These are phyloP conservation scores for Crypturellus tataupa DNA, from an alignment of 2,797 vertebrate species.

Conservation along the genomic window DNA sequence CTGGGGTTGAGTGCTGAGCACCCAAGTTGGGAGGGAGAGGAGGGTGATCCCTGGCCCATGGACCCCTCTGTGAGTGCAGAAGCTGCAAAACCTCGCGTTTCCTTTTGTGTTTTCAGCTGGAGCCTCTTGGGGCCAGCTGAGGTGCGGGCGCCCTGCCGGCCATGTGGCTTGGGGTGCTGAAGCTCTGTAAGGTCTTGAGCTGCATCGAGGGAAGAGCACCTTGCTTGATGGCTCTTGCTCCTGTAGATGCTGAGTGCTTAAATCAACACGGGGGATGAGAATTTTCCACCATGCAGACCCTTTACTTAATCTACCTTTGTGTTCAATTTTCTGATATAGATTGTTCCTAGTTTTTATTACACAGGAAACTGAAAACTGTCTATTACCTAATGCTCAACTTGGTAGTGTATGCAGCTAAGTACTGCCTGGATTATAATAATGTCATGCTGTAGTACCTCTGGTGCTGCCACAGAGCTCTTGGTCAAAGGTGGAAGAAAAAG, in stretches of 20 bases:
- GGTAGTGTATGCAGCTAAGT: not conserved
- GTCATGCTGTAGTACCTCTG: not conserved
- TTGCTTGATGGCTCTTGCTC: constrained; percentile 24
- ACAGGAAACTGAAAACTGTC: not conserved
- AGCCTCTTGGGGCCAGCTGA: not conserved
- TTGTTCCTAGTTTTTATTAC: not conserved
- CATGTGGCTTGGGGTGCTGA: not conserved
- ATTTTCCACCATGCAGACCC: not conserved
- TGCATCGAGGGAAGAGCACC: not conserved
- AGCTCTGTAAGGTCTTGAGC: constrained; percentile 16
- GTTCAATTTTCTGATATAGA: not conserved
- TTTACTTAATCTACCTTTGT: constrained; percentile 7
- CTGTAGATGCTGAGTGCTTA: constrained; percentile 30
- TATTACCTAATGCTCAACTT: not conserved
- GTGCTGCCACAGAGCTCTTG: not conserved
- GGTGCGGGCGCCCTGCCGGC: fast-evolving
- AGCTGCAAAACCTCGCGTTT: not conserved
- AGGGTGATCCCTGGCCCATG: not conserved
- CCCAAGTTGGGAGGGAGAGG: not conserved
- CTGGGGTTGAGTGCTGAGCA: not conserved
- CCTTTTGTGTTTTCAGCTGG: not conserved
- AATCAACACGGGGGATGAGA: not conserved
- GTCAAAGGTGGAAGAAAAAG: not conserved
- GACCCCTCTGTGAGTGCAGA: not conserved
- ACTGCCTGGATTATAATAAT: not conserved